A percentile compares a stretch with the other conserved stretches of the same genome.
These are phyloP conservation scores for Temnothorax unifasciatus DNA, from an alignment of 2,888 invertebrate genomes.

Conservation along the genomic window DNA sequence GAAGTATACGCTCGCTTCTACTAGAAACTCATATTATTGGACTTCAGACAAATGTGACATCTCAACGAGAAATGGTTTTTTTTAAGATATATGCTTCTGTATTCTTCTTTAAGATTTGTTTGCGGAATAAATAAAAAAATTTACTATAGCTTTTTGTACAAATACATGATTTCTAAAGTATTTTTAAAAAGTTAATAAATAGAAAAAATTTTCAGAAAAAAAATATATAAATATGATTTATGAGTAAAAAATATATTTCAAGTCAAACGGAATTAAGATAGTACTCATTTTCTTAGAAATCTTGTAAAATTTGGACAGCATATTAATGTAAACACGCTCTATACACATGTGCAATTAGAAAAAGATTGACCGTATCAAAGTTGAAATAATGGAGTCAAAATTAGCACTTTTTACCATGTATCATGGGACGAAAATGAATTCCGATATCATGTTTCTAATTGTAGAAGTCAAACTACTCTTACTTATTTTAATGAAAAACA, in stretches of 20 bases:
- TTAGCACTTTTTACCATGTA: too few species aligned
- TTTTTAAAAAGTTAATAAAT: neutral
- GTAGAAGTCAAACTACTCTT: too few species aligned
- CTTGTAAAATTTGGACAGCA: too few species aligned
- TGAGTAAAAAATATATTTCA: neutral
- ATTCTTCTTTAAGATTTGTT: neutral
- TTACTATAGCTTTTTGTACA: neutral
- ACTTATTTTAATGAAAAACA: too few species aligned
- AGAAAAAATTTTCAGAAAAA: neutral
- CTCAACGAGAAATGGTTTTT: neutral
- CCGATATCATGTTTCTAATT: too few species aligned
- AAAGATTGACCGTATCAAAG: too few species aligned
- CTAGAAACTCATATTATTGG: slow-evolving; percentile 33
- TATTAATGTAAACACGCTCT: too few species aligned
- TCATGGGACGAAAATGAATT: too few species aligned
- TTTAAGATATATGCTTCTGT: neutral
- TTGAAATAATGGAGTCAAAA: too few species aligned
- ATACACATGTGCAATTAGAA: too few species aligned
- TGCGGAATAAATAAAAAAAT: neutral
- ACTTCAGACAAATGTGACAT: slow-evolving; percentile 43
- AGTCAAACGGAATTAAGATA: neutral
- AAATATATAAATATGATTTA: neutral
- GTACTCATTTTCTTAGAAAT: too few species aligned
- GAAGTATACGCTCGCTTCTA: slow-evolving; percentile 29
- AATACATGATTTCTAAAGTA: neutral